phyloP scores from a whole-genome alignment of 2,113 vertebrate genomes.

The Zosterops borbonicus region DNA sequence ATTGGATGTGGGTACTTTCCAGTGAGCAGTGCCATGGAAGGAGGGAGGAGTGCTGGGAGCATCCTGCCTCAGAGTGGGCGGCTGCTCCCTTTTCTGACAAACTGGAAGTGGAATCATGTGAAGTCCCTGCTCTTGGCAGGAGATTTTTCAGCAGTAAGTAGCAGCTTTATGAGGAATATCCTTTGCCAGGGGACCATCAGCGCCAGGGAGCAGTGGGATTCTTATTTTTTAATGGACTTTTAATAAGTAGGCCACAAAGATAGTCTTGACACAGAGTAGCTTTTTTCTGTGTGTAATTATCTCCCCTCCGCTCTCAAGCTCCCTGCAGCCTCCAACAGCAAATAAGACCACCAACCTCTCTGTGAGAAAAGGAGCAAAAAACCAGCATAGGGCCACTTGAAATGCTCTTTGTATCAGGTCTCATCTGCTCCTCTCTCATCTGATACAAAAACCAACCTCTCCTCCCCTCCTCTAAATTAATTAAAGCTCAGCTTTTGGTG shows the following conservation, averaged over 20 bases:
- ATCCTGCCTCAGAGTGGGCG: not conserved
- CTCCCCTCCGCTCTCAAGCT: not conserved
- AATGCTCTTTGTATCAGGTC: not conserved
- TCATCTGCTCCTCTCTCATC: not conserved
- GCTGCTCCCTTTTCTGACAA: not conserved
- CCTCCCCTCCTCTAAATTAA: not conserved
- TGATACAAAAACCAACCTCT: not conserved
- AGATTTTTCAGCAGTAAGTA: constrained; percentile 50
- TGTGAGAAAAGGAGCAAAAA: not conserved
- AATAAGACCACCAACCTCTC: constrained; percentile 48
- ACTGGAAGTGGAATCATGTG: constrained; percentile 7
- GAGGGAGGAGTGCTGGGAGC: rapidly evolving
- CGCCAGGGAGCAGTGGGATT: constrained; percentile 48
- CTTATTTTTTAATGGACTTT: constrained; percentile 60
- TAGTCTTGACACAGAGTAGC: constrained; percentile 26
- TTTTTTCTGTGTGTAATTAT: constrained; percentile 29
- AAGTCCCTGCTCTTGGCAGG: constrained; percentile 28
- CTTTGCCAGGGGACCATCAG: constrained; percentile 57
- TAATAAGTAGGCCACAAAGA: constrained; percentile 65
- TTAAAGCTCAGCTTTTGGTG: not conserved
- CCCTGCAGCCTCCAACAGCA: constrained; percentile 19
- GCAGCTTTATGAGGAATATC: constrained; percentile 55
- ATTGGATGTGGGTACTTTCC: not conserved
- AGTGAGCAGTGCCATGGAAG: not conserved
- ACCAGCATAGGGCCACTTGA: not conserved